Evolutionary conservation across 2,888 invertebrate genomes (phyloP).

Genomic region (Polyploca ridens): DNA sequence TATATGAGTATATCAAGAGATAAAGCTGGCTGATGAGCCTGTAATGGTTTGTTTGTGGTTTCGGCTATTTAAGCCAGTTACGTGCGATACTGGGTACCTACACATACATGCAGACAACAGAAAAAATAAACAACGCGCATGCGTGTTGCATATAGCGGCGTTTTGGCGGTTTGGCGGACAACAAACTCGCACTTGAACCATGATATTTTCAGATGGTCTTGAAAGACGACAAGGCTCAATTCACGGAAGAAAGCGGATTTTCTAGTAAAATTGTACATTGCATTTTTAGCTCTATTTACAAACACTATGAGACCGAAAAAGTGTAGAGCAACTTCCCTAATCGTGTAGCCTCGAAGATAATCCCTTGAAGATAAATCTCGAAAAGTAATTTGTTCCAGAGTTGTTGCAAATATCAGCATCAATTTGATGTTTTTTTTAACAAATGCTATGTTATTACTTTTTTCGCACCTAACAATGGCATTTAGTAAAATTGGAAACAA

Average conservation of each 20-base stretch:
- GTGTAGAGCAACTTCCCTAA: too few relatives aligned
- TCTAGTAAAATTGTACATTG: background rate
- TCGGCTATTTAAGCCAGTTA: constrained; percentile 1
- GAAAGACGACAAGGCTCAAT: background rate
- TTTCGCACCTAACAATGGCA: too few relatives aligned
- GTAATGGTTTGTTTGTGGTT: constrained; percentile 4
- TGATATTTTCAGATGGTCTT: constrained; percentile 12
- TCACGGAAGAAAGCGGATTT: background rate
- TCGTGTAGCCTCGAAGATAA: too few relatives aligned
- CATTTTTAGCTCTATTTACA: too few relatives aligned
- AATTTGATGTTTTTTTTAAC: too few relatives aligned
- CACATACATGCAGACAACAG: constrained; percentile 8
- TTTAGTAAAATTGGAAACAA: too few relatives aligned
- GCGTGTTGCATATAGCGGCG: constrained; percentile 4
- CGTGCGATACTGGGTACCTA: constrained; percentile 1
- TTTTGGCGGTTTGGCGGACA: constrained; percentile 1
- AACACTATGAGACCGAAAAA: too few relatives aligned
- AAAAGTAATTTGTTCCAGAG: too few relatives aligned
- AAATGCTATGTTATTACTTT: too few relatives aligned
- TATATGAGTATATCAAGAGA: constrained; percentile 9
- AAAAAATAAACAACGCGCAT: background rate
- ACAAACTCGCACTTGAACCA: constrained; percentile 1
- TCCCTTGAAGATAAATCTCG: too few relatives aligned
- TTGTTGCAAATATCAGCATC: too few relatives aligned
- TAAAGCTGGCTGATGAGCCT: constrained; percentile 3